Base-by-base conservation (phyloP, 1,140 invertebrate genomes). In the Nomia melanderi region DNA sequence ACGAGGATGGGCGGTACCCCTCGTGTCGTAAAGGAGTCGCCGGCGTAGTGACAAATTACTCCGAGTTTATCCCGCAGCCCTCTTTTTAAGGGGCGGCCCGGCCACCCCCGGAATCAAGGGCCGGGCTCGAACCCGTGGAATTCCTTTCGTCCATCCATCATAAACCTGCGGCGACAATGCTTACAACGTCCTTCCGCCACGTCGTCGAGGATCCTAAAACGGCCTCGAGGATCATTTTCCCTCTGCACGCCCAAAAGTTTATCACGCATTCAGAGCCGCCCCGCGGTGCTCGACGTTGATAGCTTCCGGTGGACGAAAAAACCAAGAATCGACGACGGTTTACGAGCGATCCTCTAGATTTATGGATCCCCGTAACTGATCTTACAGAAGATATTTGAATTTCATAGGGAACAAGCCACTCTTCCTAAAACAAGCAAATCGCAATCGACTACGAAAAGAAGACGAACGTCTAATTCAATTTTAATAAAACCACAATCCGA, bases 11-110 rank as follows among this genome's bases (percentile, higher is more conserved):
- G 81, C 60, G 70, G 81, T n/a, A n/a, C 71, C 57, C 79, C 56
- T 47, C 64, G 80, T 31, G 77, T 86, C 76, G 83, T 78, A 82
- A 77, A 65, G 63, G 71, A 82, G 77, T 83, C 79, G 69, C 71
- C 73, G 75, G 77, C 75, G 72, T 83, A 84, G 87, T 90, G 88
- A 90, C 88, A 89, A 89, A 91, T 91, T 88, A 90, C 87, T 82
- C 41, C 56, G 84, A 88, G 89, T 90, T 90, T 88, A 88, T 90
- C 84, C 83, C 20, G 77, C 73, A 66, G 76, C 73, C 74, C 77
- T 81, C 85, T 86, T 88, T 85, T 88, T 83, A 79, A 77, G 79
- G 77, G 57, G 60, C 41, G 20, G 47, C 0, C 39, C 69, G 81
- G 81, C 81, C 77, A 81, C 71, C 83, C 54, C 25, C 33, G 65